Evolutionary conservation across 2,797 vertebrate species (phyloP).

Genomic region (Pangasius djambal): DNA sequence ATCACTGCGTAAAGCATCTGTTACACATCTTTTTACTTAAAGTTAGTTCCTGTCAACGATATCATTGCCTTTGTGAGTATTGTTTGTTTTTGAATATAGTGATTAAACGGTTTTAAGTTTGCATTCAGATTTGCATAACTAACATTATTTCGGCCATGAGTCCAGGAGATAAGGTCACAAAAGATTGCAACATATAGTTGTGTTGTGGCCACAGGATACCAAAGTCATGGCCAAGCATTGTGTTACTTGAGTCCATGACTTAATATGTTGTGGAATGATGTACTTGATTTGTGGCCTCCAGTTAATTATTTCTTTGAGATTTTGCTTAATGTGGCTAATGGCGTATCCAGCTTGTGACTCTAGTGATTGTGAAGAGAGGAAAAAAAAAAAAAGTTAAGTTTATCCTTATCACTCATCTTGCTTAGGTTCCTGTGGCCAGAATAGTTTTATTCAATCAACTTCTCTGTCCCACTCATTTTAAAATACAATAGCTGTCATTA

Average conservation of each 20-base stretch:
- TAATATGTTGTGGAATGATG: neutral
- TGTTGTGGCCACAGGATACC: neutral
- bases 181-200: neutral
- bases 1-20: neutral
- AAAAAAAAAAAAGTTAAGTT: neutral
- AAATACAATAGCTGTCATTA: neutral
- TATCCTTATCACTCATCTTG: neutral
- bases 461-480: neutral
- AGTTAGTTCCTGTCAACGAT: neutral
- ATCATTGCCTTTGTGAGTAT: neutral
- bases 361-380: too few relatives aligned
- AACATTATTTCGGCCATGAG: too few relatives aligned
- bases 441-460: neutral
- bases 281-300: too few relatives aligned
- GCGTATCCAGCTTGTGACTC: neutral
- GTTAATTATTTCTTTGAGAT: neutral
- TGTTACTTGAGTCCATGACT: neutral
- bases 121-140: neutral
- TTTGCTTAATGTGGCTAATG: neutral
- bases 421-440: neutral
- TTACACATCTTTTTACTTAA: neutral
- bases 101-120: neutral
- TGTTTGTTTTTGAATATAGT: neutral
- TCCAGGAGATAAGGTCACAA: neutral
- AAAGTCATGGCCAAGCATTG: too few relatives aligned